A percentile compares a stretch with the other conserved stretches of the same genome.
phyloP scores from a whole-genome alignment of 1,140 invertebrate species.

The Himalopsyche phryganea region DNA sequence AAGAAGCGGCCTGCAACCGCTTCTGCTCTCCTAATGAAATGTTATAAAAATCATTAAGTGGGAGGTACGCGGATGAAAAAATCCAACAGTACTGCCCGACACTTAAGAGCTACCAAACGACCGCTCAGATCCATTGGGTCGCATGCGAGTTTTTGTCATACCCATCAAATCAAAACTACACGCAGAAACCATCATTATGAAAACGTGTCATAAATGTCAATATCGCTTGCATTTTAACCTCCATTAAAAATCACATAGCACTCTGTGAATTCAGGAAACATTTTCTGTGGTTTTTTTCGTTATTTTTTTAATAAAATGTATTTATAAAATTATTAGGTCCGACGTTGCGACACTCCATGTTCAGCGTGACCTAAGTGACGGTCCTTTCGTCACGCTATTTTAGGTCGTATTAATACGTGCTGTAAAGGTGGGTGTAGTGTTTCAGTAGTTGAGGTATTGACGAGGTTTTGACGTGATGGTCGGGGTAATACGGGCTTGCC shows the following conservation, averaged over 20 bases:
- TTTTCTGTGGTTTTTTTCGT: neutral
- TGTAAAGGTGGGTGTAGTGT: neutral
- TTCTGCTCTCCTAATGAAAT: slow-evolving; percentile 30
- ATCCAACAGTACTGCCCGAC: slow-evolving; percentile 6
- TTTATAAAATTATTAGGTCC: slow-evolving; percentile 34
- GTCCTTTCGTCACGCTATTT: slow-evolving; percentile 6
- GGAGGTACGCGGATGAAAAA: slow-evolving; percentile 22
- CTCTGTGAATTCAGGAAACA: slow-evolving; percentile 14
- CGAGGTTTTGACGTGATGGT: slow-evolving; percentile 7
- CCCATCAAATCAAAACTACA: slow-evolving; percentile 2
- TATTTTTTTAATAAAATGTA: slow-evolving; percentile 32
- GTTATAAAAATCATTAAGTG: slow-evolving; percentile 34
- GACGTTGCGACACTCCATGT: slow-evolving; percentile 2
- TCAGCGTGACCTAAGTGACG: neutral
- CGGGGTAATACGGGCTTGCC: slow-evolving; percentile 19
- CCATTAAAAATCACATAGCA: slow-evolving; percentile 4
- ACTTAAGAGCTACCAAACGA: neutral
- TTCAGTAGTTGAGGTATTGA: neutral
- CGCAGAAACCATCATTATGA: slow-evolving; percentile 3
- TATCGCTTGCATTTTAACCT: neutral
- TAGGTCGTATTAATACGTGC: slow-evolving; percentile 13
- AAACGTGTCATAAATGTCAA: slow-evolving; percentile 1
- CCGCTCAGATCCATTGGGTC: neutral
- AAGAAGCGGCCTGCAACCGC: neutral
- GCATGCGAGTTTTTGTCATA: slow-evolving; percentile 12